phyloP scores from a whole-genome alignment of 2,797 vertebrate genomes.

The Pseudochirops cupreus region DNA sequence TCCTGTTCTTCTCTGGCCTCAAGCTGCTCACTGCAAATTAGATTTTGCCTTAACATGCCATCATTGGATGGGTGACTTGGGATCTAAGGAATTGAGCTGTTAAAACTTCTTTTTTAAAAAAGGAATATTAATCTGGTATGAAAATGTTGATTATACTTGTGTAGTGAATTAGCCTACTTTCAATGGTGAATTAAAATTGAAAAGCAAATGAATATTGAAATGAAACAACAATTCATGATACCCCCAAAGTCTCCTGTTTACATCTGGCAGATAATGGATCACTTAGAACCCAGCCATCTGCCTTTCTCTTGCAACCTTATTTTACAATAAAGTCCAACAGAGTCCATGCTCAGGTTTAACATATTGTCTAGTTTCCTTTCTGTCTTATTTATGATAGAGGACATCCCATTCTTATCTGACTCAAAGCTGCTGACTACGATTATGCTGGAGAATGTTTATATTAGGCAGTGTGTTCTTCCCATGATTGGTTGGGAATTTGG shows the following conservation, averaged over 20 bases:
- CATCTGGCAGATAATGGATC: background rate
- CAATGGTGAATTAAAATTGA: conserved; percentile 77
- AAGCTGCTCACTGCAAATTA: conserved; percentile 80
- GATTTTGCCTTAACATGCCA: conserved; percentile 78
- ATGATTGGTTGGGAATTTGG: background rate
- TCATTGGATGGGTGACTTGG: conserved; percentile 75
- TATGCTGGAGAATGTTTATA: background rate
- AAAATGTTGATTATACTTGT: conserved; percentile 81
- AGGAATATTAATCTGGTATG: conserved; percentile 78
- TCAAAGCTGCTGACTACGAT: background rate
- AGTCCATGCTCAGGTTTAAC: background rate
- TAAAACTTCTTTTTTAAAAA: conserved; percentile 75
- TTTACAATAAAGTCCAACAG: background rate
- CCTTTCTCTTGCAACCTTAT: background rate
- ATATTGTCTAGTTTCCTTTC: background rate
- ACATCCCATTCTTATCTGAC: background rate
- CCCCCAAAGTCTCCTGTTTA: background rate
- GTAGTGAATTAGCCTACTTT: conserved; percentile 75
- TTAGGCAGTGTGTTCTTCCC: background rate
- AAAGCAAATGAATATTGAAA: conserved; percentile 77
- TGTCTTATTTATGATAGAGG: background rate
- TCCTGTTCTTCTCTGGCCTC: conserved; percentile 74
- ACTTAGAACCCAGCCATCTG: background rate
- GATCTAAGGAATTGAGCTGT: conserved; percentile 78
- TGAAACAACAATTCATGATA: conserved; percentile 63